Conservation (phyloP, 2,113 vertebrate genomes). For the Tenebrosternarchus preto region DNA sequence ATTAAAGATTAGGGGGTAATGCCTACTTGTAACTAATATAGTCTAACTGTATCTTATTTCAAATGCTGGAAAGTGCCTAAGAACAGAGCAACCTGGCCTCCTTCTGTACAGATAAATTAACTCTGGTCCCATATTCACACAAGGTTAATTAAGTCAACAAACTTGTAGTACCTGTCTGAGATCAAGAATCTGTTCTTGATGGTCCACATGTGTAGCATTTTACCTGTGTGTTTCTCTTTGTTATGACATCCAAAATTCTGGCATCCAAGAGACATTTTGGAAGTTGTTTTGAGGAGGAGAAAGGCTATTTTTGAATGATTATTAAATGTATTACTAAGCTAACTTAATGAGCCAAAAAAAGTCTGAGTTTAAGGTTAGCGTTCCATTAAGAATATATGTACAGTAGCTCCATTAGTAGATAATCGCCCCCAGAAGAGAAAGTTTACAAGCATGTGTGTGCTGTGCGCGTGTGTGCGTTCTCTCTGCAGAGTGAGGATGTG, state of each 20-base stretch:
- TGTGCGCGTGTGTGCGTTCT: constrained; percentile 19
- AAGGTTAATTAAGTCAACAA: not conserved
- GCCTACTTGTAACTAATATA: not conserved
- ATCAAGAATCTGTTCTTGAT: not conserved
- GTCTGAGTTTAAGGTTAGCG: no score
- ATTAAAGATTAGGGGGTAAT: not conserved
- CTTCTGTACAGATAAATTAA: not conserved
- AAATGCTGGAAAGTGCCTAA: not conserved
- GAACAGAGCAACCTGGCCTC: not conserved
- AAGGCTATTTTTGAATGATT: no score
- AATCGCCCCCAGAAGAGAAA: not conserved
- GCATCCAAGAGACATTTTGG: no score
- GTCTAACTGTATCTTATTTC: not conserved
- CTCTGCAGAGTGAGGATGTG: constrained; percentile 91
- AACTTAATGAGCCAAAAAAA: no score
- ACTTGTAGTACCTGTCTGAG: constrained; percentile 2
- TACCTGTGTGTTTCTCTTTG: no score
- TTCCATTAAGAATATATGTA: no score
- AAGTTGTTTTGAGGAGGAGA: no score
- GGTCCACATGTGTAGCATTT: no score
- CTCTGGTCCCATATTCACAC: not conserved
- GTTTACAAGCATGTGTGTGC: not conserved
- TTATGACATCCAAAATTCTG: no score
- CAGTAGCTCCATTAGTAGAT: not conserved
- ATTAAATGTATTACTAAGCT: no score